A percentile compares a stretch with the other conserved stretches of the same genome.
phyloP scores from a whole-genome alignment of 2,797 vertebrate genomes.

The Sandelia bainsii region DNA sequence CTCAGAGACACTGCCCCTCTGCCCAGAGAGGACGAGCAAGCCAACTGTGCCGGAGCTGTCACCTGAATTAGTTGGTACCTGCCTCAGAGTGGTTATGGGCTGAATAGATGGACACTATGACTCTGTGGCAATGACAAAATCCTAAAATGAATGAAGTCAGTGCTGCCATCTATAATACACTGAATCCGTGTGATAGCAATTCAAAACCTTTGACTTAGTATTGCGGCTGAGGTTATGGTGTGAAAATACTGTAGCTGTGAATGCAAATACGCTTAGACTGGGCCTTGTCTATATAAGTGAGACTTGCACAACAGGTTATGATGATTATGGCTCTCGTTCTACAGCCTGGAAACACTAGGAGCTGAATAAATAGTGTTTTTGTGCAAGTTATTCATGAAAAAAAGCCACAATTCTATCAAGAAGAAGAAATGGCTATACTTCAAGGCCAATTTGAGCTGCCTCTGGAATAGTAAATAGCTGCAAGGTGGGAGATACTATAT shows the following conservation, averaged over 20 bases:
- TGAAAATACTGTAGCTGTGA: not conserved
- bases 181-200: not conserved
- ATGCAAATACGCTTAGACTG: not conserved
- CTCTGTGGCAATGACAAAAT: slow-evolving; percentile 10
- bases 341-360: not conserved
- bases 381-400: not conserved
- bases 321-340: not conserved
- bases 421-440: slow-evolving; percentile 2
- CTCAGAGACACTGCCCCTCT: slow-evolving; percentile 44
- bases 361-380: not conserved
- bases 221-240: slow-evolving; percentile 1
- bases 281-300: not conserved
- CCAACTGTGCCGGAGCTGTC: slow-evolving; percentile 49
- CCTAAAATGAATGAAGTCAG: slow-evolving; percentile 3
- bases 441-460: slow-evolving; percentile 24
- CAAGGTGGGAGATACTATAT: slow-evolving; percentile 13
- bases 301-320: not conserved
- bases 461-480: slow-evolving; percentile 46
- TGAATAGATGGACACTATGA: slow-evolving; percentile 36
- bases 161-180: slow-evolving; percentile 13
- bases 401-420: not conserved
- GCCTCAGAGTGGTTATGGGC: not conserved
- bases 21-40: slow-evolving; percentile 32
- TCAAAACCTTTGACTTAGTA: not conserved
- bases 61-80: slow-evolving; percentile 47